These are phyloP conservation scores for Carduelis carduelis DNA, from an alignment of 2,797 vertebrate genomes.

Conservation along the genomic window DNA sequence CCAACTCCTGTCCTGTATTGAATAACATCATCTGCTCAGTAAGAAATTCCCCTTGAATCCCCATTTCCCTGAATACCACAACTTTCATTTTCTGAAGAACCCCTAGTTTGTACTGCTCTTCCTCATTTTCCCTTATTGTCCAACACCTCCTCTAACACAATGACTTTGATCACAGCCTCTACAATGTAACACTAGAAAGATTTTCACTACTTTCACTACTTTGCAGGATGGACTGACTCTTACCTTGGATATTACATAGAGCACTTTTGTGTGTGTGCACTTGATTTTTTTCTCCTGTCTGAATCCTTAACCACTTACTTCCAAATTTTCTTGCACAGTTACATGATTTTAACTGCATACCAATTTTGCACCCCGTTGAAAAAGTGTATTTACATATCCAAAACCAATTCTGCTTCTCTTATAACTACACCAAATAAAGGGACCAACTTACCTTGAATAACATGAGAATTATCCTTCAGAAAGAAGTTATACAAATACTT, in stretches of 20 bases:
- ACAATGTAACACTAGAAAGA: background rate
- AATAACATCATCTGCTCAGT: background rate
- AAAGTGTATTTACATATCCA: background rate
- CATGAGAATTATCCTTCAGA: constrained; percentile 98
- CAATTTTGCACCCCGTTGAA: background rate
- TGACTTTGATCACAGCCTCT: background rate
- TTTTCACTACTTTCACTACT: background rate
- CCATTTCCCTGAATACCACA: background rate
- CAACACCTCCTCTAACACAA: background rate
- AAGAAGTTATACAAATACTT: constrained; percentile 99
- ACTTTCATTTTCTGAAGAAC: background rate
- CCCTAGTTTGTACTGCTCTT: background rate
- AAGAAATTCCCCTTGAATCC: background rate
- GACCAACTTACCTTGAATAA: constrained; percentile 91
- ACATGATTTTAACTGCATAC: background rate
- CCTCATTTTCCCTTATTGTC: background rate
- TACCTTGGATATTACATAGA: background rate
- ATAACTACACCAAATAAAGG: background rate
- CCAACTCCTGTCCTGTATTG: background rate
- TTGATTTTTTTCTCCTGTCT: background rate
- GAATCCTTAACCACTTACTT: background rate
- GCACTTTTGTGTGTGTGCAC: background rate
- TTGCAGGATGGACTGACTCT: background rate
- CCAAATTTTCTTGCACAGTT: background rate
- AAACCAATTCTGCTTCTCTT: background rate